Conservation (phyloP, 2,797 vertebrate genomes). For the Oryzias dopingdopingensis region DNA sequence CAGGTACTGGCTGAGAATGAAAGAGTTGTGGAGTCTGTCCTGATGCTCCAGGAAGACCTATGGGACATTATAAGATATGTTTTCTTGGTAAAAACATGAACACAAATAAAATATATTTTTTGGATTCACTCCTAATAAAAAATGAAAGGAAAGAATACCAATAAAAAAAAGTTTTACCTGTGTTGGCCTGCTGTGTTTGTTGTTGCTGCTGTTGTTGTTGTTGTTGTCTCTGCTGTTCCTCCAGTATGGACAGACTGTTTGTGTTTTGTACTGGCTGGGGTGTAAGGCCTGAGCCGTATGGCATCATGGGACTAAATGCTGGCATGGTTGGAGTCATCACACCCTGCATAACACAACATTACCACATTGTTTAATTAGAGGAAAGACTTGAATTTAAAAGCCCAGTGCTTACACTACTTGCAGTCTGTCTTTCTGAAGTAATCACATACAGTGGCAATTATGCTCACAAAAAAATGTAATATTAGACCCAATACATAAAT, state of each 20-base stretch:
- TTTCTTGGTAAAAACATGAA: not conserved
- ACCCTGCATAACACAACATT: constrained; percentile 69
- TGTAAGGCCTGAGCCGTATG: constrained; percentile 94
- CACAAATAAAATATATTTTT: not conserved
- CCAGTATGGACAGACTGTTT: constrained; percentile 91
- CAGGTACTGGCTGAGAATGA: constrained; percentile 87
- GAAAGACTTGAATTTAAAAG: not conserved
- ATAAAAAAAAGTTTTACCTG: constrained; percentile 53
- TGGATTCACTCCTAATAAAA: not conserved
- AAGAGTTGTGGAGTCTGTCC: constrained; percentile 95
- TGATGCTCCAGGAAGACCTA: constrained; percentile 80
- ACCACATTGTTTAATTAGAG: not conserved
- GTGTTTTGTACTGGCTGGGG: constrained; percentile 94
- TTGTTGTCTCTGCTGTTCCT: constrained; percentile 94
- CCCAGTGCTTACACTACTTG: no score
- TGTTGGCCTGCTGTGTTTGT: constrained; percentile 79
- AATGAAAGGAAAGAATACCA: not conserved
- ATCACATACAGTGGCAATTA: no score
- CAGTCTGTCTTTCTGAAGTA: no score
- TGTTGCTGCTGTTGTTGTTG: constrained; percentile 53
- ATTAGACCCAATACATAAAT: no score
- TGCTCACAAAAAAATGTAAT: no score
- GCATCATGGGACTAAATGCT: constrained; percentile 99
- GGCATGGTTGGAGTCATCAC: constrained; percentile 94
- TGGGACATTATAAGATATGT: not conserved